These are phyloP conservation scores for Augiades crinisus DNA, from an alignment of 2,888 invertebrate genomes.

Conservation along the genomic window DNA sequence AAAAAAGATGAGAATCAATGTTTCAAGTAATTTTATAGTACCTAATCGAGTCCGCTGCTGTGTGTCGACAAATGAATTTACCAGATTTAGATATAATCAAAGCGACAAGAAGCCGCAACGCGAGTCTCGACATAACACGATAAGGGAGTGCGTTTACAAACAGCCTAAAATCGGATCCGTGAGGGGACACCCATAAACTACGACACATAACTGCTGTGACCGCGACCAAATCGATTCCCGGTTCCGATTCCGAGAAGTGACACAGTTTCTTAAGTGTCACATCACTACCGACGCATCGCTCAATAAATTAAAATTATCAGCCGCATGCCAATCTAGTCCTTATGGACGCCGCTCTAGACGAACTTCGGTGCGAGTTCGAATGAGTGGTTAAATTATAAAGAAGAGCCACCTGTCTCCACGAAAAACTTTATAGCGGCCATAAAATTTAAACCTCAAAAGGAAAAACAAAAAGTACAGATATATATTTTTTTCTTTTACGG, in stretches of 20 bases:
- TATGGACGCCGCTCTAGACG: constrained; percentile 57
- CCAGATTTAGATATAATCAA: constrained; percentile 74
- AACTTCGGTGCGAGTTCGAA: constrained; percentile 51
- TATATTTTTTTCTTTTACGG: constrained; percentile 69
- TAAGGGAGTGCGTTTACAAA: constrained; percentile 63
- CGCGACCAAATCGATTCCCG: constrained; percentile 77
- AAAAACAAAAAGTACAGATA: constrained; percentile 70
- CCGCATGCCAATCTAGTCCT: constrained; percentile 68
- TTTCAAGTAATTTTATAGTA: constrained; percentile 64
- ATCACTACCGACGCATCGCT: constrained; percentile 77
- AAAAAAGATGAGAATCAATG: constrained; percentile 50
- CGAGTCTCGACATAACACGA: constrained; percentile 59
- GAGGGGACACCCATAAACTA: constrained; percentile 64
- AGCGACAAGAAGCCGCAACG: constrained; percentile 65
- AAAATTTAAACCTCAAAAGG: constrained; percentile 78
- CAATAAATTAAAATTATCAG: constrained; percentile 74
- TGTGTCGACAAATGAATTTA: constrained; percentile 64
- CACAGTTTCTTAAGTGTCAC: constrained; percentile 80
- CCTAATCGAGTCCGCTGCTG: constrained; percentile 63
- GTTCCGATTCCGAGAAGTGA: constrained; percentile 79
- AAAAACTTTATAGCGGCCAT: constrained; percentile 79
- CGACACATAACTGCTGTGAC: constrained; percentile 73
- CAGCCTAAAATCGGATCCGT: constrained; percentile 45
- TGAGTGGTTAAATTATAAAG: constrained; percentile 74
- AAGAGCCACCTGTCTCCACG: constrained; percentile 80